These are phyloP conservation scores for Steinernema carpocapsae DNA, from an alignment of 2,888 invertebrate genomes.

Conservation along the genomic window DNA sequence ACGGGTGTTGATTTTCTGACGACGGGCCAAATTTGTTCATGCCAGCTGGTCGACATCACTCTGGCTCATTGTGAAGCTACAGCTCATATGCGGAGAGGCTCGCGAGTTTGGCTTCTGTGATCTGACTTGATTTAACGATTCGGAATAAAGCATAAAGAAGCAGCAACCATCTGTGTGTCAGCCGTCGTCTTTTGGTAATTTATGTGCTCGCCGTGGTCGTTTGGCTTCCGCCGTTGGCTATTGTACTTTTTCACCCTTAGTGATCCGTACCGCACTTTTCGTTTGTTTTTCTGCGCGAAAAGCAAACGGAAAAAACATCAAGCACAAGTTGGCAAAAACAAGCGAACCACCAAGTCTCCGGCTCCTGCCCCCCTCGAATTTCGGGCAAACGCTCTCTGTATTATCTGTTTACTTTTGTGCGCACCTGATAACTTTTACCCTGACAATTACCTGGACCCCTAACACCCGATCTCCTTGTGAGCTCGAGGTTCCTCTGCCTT, in stretches of 20 bases:
- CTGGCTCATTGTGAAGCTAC: background rate
- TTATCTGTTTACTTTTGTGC: constrained; percentile 20
- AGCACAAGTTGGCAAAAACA: background rate
- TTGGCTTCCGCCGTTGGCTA: constrained; percentile 26
- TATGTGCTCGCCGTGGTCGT: constrained; percentile 19
- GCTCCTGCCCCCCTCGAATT: background rate
- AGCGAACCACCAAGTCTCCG: too few relatives aligned
- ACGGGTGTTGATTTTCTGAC: constrained; percentile 18
- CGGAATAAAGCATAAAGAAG: constrained; percentile 27
- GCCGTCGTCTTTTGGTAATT: constrained; percentile 30
- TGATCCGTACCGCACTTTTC: background rate
- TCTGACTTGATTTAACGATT: constrained; percentile 32
- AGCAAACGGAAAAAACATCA: background rate
- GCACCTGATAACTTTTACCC: constrained; percentile 28
- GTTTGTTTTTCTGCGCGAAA: constrained; percentile 14
- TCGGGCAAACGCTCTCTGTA: constrained; percentile 11
- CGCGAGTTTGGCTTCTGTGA: constrained; percentile 1
- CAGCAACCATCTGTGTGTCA: constrained; percentile 31
- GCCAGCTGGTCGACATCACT: too few relatives aligned
- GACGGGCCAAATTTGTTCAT: background rate
- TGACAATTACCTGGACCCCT: constrained; percentile 21
- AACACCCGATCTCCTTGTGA: background rate
- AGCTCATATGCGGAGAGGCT: background rate
- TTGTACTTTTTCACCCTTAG: constrained; percentile 17
- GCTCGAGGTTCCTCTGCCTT: background rate